Evolutionary conservation across 2,888 invertebrate species (phyloP).

Genomic region (Bugulina stolonifera): DNA sequence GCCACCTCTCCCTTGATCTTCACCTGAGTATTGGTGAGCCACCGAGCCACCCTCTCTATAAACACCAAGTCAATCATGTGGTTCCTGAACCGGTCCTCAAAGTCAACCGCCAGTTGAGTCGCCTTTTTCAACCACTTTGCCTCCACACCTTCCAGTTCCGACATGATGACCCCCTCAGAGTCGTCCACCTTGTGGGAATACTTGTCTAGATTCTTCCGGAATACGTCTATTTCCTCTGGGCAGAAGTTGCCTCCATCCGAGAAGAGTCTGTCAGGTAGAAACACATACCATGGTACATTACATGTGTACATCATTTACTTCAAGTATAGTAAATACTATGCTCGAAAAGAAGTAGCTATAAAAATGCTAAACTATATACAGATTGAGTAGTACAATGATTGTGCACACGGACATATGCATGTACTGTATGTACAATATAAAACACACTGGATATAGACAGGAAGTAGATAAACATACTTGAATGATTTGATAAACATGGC

Average conservation of each 20-base stretch:
- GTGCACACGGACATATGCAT: too few relatives aligned
- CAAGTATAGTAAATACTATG: not conserved
- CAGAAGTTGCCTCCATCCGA: constrained; percentile 54
- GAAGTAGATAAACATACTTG: constrained; percentile 39
- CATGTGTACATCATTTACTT: too few relatives aligned
- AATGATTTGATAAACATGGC: constrained; percentile 52
- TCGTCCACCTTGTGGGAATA: constrained; percentile 48
- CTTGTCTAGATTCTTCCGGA: constrained; percentile 47
- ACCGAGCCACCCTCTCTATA: constrained; percentile 52
- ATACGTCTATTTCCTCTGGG: constrained; percentile 51
- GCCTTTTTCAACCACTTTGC: constrained; percentile 50
- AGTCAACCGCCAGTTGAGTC: constrained; percentile 46
- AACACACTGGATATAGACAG: not conserved
- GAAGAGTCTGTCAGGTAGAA: constrained; percentile 43
- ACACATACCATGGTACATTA: not conserved
- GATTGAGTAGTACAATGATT: too few relatives aligned
- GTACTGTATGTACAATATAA: not conserved
- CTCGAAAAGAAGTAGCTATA: too few relatives aligned
- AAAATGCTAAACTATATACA: too few relatives aligned
- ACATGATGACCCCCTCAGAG: constrained; percentile 50
- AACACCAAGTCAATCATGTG: constrained; percentile 53
- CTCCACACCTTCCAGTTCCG: constrained; percentile 52
- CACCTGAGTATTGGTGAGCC: constrained; percentile 52
- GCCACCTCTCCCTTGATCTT: constrained; percentile 52
- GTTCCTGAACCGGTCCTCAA: constrained; percentile 53